Percentiles rank a stretch among this genome's conserved stretches.
Conservation (phyloP, 2,113 vertebrate species). For the Callipepla squamata region DNA sequence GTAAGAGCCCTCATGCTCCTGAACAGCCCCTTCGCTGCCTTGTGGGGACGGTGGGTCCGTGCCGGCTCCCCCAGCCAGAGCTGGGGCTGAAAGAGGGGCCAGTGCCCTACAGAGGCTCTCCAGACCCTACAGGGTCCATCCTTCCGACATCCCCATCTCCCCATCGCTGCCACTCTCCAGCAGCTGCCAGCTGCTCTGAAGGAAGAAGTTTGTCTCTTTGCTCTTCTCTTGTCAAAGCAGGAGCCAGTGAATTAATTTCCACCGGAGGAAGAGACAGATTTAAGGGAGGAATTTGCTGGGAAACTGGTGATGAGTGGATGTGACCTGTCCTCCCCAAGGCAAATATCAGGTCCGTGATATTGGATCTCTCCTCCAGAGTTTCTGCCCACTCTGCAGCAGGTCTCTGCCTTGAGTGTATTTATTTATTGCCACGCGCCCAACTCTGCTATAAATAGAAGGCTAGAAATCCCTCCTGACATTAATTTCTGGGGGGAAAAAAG, state of each 20-base stretch:
- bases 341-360: neutral
- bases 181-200: neutral
- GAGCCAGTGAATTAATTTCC: neutral
- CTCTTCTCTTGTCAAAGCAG: neutral
- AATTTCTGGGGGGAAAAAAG: neutral
- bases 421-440: neutral
- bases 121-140: neutral
- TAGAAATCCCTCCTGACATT: neutral
- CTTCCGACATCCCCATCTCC: neutral
- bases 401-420: neutral
- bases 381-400: neutral
- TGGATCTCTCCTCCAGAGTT: neutral
- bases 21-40: neutral
- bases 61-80: neutral
- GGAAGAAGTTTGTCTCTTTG: neutral
- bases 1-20: neutral
- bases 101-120: neutral
- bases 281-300: conserved; percentile 1
- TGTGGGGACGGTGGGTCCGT: neutral
- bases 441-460: conserved; percentile 24
- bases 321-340: neutral
- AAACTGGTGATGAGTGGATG: neutral
- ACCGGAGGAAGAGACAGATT: neutral
- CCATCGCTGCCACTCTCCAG: neutral
- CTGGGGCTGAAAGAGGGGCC: conserved; percentile 11